A percentile compares a stretch with the other conserved stretches of the same genome.
phyloP scores from a whole-genome alignment of 1,140 invertebrate genomes.

The Bombus huntii region DNA sequence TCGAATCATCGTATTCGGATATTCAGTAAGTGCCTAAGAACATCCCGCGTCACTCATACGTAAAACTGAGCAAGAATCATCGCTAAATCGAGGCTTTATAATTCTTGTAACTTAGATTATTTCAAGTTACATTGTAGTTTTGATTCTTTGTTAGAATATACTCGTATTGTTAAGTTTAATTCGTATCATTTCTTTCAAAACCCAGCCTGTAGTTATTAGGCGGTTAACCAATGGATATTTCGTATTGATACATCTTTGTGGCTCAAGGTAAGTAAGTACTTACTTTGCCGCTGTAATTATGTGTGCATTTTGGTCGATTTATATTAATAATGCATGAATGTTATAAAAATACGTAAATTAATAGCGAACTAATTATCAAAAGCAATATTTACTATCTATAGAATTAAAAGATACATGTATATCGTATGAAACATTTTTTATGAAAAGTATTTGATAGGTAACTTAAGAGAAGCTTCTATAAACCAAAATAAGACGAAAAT shows the following conservation, averaged over 20 bases:
- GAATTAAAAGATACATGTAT: not conserved
- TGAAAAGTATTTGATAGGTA: too few species aligned
- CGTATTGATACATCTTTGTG: too few species aligned
- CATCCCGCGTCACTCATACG: too few species aligned
- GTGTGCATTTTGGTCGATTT: not conserved
- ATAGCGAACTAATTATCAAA: not conserved
- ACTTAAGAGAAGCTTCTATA: too few species aligned
- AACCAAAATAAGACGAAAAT: not conserved
- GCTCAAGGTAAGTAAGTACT: not conserved
- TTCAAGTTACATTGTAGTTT: not conserved
- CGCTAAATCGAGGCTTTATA: not conserved
- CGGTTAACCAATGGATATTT: too few species aligned
- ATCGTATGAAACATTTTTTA: too few species aligned
- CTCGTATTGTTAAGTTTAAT: not conserved
- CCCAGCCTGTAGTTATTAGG: too few species aligned
- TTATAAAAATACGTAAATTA: not conserved
- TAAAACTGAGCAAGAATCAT: not conserved
- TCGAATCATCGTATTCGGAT: not conserved
- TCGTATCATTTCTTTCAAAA: not conserved
- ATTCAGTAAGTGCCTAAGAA: not conserved
- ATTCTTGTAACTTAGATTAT: not conserved
- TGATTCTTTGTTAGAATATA: not conserved
- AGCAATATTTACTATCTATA: not conserved
- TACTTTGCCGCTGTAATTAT: not conserved
- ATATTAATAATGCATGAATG: not conserved